Base-by-base conservation (phyloP, 2,888 invertebrate genomes). In the Furcula furcula region DNA sequence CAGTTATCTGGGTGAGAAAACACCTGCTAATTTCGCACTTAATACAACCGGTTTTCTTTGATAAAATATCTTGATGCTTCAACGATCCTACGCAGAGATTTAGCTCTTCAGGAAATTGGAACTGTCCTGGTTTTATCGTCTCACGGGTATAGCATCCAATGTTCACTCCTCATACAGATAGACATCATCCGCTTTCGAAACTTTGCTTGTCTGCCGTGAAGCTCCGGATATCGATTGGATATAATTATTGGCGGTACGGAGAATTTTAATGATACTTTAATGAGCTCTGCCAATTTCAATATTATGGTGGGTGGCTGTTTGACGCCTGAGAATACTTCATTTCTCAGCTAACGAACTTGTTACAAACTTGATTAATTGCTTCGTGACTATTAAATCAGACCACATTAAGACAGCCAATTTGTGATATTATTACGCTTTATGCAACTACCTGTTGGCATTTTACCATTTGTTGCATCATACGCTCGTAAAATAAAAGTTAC, bases 221-320 rank as follows among this genome's bases (percentile, higher is more conserved):
- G 51, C 49, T 40, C 48, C 57, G 56, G 62, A 67, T 58, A 68
- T 62, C 40, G 46, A 41, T 27, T 42, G 34, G 34, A 36, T 46
- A 55, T 55, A 52, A 54, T 57, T 54, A 39, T 23, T 19, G 6
- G 11, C 12, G 10, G 11, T 7, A 22, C 22, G 11, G 20, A 29
- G 20, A 20, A 20, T 12, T 12, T 31, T 10, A 39, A 41, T 28
- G 22, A 29, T 39, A 27, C 25, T 29, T 12, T 31, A 47, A 41
- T 37, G 31, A 44, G 22, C 20, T 22, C 20, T 29, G 11, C 33
- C 34, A 28, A 29, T 36, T 33, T 36, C 29, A 4, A 27, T 42
- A 14, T 36, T 21, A 30, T 27, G 18, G 18, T 32, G 40, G 36
- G 16, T 23, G 14, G n/a, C 22, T 14, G 29, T 11, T 36, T 42